Evolutionary conservation across 2,888 invertebrate species (phyloP).

Genomic region (Gastrophysa polygoni): DNA sequence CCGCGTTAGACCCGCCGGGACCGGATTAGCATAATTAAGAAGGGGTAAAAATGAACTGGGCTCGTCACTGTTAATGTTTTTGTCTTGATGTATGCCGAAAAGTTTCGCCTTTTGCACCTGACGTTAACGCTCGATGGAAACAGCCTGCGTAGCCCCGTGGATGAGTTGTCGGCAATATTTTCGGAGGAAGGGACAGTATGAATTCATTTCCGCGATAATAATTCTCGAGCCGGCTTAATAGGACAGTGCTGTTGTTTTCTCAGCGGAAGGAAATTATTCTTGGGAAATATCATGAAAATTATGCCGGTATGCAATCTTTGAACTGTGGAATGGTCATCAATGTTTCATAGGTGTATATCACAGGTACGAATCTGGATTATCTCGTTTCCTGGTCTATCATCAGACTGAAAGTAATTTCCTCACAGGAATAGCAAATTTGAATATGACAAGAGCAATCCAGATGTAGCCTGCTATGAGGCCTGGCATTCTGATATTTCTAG

Average conservation of each 20-base stretch:
- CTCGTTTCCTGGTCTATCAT: too few relatives aligned
- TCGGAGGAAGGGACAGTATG: slow-evolving; percentile 21
- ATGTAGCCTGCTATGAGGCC: too few relatives aligned
- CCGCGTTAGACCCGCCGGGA: not conserved
- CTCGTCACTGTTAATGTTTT: slow-evolving; percentile 33
- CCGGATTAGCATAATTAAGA: slow-evolving; percentile 31
- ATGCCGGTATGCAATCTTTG: not conserved
- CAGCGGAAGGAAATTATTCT: not conserved
- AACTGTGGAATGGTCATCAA: too few relatives aligned
- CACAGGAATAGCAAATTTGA: too few relatives aligned
- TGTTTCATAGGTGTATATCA: too few relatives aligned
- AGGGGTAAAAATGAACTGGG: slow-evolving; percentile 31
- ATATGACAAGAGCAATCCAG: too few relatives aligned
- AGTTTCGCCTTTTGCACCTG: slow-evolving; percentile 43
- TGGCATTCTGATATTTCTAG: too few relatives aligned
- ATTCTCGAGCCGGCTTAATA: not conserved
- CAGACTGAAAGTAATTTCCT: too few relatives aligned
- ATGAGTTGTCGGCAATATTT: slow-evolving; percentile 38
- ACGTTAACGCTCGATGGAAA: slow-evolving; percentile 35
- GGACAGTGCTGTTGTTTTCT: not conserved
- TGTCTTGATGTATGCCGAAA: slow-evolving; percentile 42
- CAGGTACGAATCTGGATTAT: too few relatives aligned
- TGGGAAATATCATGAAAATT: not conserved
- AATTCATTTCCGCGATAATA: not conserved
- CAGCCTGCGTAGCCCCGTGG: slow-evolving; percentile 34